A percentile compares a stretch with the other conserved stretches of the same genome.
Evolutionary conservation across 2,797 vertebrate species (phyloP).

Genomic region (Enteromius paludinosus): DNA sequence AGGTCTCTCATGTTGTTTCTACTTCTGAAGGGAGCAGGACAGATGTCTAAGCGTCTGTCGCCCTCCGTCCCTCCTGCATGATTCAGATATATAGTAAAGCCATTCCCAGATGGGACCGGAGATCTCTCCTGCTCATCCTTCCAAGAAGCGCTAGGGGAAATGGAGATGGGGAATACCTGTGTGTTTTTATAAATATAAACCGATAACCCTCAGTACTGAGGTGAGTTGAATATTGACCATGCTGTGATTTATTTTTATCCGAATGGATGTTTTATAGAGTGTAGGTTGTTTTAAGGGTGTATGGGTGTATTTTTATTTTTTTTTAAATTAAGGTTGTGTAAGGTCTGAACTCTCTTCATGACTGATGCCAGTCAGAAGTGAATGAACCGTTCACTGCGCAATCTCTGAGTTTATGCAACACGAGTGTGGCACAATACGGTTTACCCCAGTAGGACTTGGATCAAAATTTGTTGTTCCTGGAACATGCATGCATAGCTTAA

Average conservation of each 20-base stretch:
- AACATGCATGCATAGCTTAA: neutral
- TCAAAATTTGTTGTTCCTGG: neutral
- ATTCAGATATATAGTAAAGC: conserved; percentile 25
- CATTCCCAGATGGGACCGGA: conserved; percentile 8
- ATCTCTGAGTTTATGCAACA: conserved; percentile 32
- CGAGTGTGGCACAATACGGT: conserved; percentile 25
- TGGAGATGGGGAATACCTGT: conserved; percentile 7
- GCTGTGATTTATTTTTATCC: neutral
- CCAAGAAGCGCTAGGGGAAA: neutral
- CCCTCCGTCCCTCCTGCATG: conserved; percentile 30
- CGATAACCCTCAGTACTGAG: neutral
- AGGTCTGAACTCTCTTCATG: conserved; percentile 18
- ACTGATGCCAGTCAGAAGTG: conserved; percentile 32
- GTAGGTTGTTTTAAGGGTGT: neutral
- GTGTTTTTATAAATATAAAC: neutral
- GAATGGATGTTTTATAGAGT: neutral
- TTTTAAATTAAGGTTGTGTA: conserved; percentile 15
- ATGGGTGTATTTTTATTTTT: neutral
- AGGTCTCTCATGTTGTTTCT: conserved; percentile 45
- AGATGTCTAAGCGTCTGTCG: conserved; percentile 41
- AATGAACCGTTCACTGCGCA: conserved; percentile 20
- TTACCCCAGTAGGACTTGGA: conserved; percentile 17
- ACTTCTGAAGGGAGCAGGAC: conserved; percentile 45
- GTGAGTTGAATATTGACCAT: conserved; percentile 1
- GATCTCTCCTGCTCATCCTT: neutral